These are phyloP conservation scores for Lontra canadensis DNA, from an alignment of 2,113 vertebrate species.

Conservation along the genomic window DNA sequence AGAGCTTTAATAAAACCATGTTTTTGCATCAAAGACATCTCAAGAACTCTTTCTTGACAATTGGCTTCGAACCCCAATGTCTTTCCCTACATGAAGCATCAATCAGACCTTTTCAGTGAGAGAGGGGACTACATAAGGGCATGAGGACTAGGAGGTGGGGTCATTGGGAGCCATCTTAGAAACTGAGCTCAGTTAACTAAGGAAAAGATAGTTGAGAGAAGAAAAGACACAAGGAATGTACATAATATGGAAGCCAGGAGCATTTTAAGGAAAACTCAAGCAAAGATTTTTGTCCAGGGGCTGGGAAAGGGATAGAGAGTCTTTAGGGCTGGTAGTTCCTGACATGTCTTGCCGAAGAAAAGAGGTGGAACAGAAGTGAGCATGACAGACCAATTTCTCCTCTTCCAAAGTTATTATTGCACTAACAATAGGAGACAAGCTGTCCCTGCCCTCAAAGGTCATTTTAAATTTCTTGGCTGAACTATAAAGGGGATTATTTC, in stretches of 20 bases:
- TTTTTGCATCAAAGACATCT: too few relatives aligned
- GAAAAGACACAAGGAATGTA: not conserved
- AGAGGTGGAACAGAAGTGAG: not conserved
- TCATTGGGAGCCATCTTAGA: not conserved
- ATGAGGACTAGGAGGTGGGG: not conserved
- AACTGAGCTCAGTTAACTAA: not conserved
- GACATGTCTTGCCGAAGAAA: not conserved
- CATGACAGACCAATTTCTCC: not conserved
- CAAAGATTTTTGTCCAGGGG: not conserved
- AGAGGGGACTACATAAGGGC: not conserved
- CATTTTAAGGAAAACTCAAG: not conserved
- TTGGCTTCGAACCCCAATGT: too few relatives aligned
- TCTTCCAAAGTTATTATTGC: not conserved
- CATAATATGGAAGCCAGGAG: not conserved
- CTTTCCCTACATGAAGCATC: too few relatives aligned
- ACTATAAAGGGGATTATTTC: slow-evolving; percentile 21
- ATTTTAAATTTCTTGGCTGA: slow-evolving; percentile 44
- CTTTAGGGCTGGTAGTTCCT: not conserved
- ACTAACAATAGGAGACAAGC: not conserved
- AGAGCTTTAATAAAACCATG: too few relatives aligned
- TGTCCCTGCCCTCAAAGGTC: not conserved
- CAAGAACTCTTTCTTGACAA: too few relatives aligned
- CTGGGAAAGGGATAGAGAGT: not conserved
- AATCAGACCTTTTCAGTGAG: not conserved
- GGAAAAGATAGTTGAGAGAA: not conserved